Conservation (phyloP, 1,140 invertebrate species). For the Helicoverpa zea region DNA sequence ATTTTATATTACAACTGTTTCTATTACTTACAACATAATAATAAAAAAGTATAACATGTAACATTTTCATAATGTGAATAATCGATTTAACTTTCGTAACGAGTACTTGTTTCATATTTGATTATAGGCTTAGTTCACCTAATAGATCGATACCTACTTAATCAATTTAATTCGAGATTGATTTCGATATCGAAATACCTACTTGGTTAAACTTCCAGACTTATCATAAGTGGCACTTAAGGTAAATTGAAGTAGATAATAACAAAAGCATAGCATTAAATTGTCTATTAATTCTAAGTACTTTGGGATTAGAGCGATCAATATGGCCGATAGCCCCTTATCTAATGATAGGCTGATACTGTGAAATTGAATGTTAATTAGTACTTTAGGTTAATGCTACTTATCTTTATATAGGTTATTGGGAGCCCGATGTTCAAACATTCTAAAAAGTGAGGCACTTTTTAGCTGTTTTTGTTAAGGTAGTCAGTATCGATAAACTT, state of each 20-base stretch:
- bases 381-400: slow-evolving; percentile 10
- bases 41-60: too few species aligned
- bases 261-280: slow-evolving; percentile 34
- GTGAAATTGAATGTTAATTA: slow-evolving; percentile 40
- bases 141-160: slow-evolving; percentile 5
- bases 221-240: slow-evolving; percentile 35
- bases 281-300: slow-evolving; percentile 36
- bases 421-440: neutral
- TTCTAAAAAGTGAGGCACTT: neutral
- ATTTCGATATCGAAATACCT: slow-evolving; percentile 2
- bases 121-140: slow-evolving; percentile 1
- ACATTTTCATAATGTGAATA: neutral
- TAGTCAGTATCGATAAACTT: too few species aligned
- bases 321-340: slow-evolving; percentile 22
- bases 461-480: neutral
- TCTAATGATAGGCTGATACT: slow-evolving; percentile 33
- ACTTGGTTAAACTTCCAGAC: neutral
- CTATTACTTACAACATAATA: neutral
- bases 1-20: neutral
- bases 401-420: neutral
- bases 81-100: slow-evolving; percentile 9
- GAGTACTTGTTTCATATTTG: slow-evolving; percentile 4
- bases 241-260: slow-evolving; percentile 21
- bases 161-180: slow-evolving; percentile 27
- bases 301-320: slow-evolving; percentile 27